Evolutionary conservation across 2,797 vertebrate species (phyloP), one percentile per base, ranked within the genome.

Genomic region (Gymnopithys bicolor): DNA sequence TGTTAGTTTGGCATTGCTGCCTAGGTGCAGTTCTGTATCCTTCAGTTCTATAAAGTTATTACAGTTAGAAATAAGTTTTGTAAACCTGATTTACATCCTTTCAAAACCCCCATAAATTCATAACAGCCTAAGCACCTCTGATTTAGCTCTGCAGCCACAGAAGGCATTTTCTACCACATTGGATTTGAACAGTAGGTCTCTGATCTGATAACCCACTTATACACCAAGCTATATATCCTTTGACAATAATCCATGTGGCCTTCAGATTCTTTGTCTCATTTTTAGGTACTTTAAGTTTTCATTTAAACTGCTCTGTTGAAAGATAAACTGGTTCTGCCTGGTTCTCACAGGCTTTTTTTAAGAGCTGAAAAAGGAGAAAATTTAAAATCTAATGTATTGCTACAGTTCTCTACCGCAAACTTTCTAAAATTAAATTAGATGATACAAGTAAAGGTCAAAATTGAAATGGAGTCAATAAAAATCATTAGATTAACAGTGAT

Each of bases 391-490:
- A 85, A 66, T 53, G 33, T 25, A 45, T 55, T 39, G 32, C 55
- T 76, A 55, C 16, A 58, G 4, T 58, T 81, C n/a, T 60, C 60
- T 85, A 53, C 25, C 13, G 7, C 46, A 87, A 92, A 84, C 28
- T 77, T 90, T 35, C 51, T 73, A 71, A 87, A 78, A 32, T 83
- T 68, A 92, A 84, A 84, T 90, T 74, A 87, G 41, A 70, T 59
- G 5, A 60, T 64, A 75, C 32, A 87, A 64, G 73, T 18, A 89
- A 92, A 87, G 70, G 76, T 90, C 66, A 82, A 43, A 78, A 94
- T 32, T 84, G 67, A 89, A 94, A 92, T 33, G 7, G 52, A 92
- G 48, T 84, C 62, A 83, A 80, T 90, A 90, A 90, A 94, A 87
- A 55, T 41, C 66, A 85, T 59, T 85, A 87, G 48, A 85, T 91